Percentiles rank a stretch among this genome's conserved stretches.
Conservation (phyloP, 2,113 vertebrate genomes). For the zebrafish (Danio rerio) region GRCz12tu NC_133181.1:8520001-8520500, state of each 20-base stretch:
- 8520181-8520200: too few species aligned
- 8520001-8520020: too few species aligned
- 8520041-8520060: too few species aligned
- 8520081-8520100: too few species aligned
- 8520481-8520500: background rate
- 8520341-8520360: slow-evolving; percentile 25
- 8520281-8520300: slow-evolving; percentile 3
- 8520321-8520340: slow-evolving; percentile 20
- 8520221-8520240: background rate
- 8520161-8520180: too few species aligned
- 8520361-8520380: slow-evolving; percentile 31
- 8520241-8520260: slow-evolving; percentile 11
- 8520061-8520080: too few species aligned
- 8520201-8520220: background rate
- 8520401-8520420: background rate
- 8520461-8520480: background rate
- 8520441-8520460: slow-evolving; percentile 34
- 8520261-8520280: background rate
- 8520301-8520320: slow-evolving; percentile 8
- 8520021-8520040: too few species aligned
- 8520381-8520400: slow-evolving; percentile 30
- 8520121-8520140: too few species aligned
- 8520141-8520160: too few species aligned
- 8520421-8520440: slow-evolving; percentile 1
- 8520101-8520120: too few species aligned